Percentiles rank a stretch among this genome's conserved stretches.
Conservation (phyloP, 2,888 invertebrate genomes). For the Unio pictorum region DNA sequence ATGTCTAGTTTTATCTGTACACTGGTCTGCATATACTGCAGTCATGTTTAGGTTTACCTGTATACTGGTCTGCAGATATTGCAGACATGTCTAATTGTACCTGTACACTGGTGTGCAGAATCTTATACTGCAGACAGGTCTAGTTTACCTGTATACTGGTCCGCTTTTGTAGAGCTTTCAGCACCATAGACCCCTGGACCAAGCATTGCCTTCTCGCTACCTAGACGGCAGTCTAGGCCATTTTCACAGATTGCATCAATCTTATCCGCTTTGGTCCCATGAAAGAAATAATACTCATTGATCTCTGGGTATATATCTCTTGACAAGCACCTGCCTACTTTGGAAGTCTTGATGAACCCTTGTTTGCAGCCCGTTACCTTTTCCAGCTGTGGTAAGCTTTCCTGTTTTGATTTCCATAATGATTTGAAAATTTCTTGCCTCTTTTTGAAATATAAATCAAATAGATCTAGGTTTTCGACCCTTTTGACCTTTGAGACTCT, state of each 20-base stretch:
- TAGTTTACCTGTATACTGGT: slow-evolving; percentile 48
- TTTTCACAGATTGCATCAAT: slow-evolving; percentile 34
- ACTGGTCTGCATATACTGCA: slow-evolving; percentile 39
- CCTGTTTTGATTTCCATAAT: neutral
- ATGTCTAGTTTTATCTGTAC: slow-evolving; percentile 28
- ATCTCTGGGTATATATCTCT: slow-evolving; percentile 36
- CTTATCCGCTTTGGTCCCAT: slow-evolving; percentile 46
- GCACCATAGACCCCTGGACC: slow-evolving; percentile 54
- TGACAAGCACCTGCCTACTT: slow-evolving; percentile 7
- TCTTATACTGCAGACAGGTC: neutral
- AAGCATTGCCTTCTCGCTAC: slow-evolving; percentile 41
- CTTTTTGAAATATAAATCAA: slow-evolving; percentile 31
- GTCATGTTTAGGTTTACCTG: slow-evolving; percentile 21
- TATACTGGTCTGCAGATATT: slow-evolving; percentile 44
- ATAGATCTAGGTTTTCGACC: slow-evolving; percentile 48
- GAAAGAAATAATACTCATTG: slow-evolving; percentile 53
- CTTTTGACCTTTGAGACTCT: slow-evolving; percentile 42
- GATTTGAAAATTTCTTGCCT: slow-evolving; percentile 29
- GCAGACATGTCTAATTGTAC: slow-evolving; percentile 7
- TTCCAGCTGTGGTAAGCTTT: slow-evolving; percentile 14
- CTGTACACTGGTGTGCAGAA: slow-evolving; percentile 42
- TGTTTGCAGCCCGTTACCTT: slow-evolving; percentile 9
- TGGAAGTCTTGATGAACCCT: slow-evolving; percentile 7
- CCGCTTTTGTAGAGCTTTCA: slow-evolving; percentile 56
- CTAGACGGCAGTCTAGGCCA: slow-evolving; percentile 44